Base-by-base conservation (phyloP, 2,113 vertebrate genomes). In the Scophthalmus maximus region DNA sequence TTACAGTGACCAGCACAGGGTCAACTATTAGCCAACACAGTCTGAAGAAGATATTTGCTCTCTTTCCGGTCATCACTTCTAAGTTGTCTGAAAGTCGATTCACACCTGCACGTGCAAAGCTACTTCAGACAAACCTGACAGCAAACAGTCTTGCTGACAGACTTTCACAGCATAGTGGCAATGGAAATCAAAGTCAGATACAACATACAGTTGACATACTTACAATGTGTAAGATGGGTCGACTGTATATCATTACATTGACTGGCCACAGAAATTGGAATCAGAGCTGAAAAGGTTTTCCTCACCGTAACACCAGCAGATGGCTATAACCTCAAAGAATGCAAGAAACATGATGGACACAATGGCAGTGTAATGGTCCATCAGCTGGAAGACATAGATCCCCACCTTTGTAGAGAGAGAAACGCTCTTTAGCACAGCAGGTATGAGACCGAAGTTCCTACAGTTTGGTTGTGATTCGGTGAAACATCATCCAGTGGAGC, bases 281-380 rank as follows among this genome's bases (percentile, higher is more conserved):
- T 44, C 49, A 25, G 3, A 23, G 6, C 6, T 30, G 14, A 59
- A 40, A 17, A 27, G 38, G 5, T 12, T 44, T 23, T 25, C 64
- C 89, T 82, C 61, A 94, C 94, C 94, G 26, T 93, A 94, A 49
- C 75, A 1, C 90, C 91, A 94, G 51, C 93, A 94, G 76, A 88
- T 64, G 46, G 87, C 92, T 26, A 92, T 34, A 12, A 94, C 88
- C 77, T 94, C 94, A 81, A 94, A 94, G 74, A 93, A 94, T 0
- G 92, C 91, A 10, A 94, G 85, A 77, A 94, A 94, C 69, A 94
- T 88, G 68, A 94, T 91, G 78, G 94, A 94, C 50, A 94, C 91
- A 10, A 94, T 92, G 40, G 93, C 94, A 0, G 94, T 94, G 88
- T 94, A 94, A 64, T 94, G 93, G 74, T 94, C 94, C 91, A 94